Percentiles rank a stretch among this genome's conserved stretches.
Conservation (phyloP, 2,888 invertebrate genomes). For the Embidobia sp. region DNA sequence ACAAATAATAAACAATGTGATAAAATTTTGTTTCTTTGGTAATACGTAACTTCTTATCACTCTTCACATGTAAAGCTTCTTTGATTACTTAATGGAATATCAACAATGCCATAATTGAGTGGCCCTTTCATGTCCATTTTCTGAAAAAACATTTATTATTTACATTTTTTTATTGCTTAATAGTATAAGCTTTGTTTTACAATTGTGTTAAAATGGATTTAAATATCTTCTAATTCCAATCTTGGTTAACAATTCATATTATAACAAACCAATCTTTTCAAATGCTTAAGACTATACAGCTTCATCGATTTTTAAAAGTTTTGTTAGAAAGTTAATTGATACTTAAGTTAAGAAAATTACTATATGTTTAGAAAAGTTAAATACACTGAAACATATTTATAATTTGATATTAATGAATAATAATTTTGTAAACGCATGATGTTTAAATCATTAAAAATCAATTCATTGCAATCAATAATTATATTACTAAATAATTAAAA, state of each 20-base stretch:
- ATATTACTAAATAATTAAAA: too few species aligned
- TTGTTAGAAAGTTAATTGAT: not conserved
- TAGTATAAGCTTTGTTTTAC: too few species aligned
- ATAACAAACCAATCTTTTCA: constrained; percentile 1
- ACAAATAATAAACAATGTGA: constrained; percentile 70
- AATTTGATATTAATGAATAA: too few species aligned
- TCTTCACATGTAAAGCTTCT: constrained; percentile 73
- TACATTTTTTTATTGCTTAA: too few species aligned
- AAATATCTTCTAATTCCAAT: constrained; percentile 3
- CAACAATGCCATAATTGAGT: constrained; percentile 65
- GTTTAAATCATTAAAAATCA: too few species aligned
- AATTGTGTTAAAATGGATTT: constrained; percentile 1
- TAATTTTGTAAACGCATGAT: too few species aligned
- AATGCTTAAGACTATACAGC: not conserved
- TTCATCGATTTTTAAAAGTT: not conserved
- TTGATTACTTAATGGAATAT: constrained; percentile 69
- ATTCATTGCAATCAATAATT: too few species aligned
- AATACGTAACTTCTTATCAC: constrained; percentile 70
- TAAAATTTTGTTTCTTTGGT: constrained; percentile 68
- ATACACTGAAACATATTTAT: too few species aligned
- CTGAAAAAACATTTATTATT: constrained; percentile 63
- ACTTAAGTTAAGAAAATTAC: too few species aligned
- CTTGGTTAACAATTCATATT: constrained; percentile 5
- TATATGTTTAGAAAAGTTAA: too few species aligned
- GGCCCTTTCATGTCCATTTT: constrained; percentile 70